Base-by-base conservation (phyloP, 2,888 invertebrate genomes). In the Spialia ferax region DNA sequence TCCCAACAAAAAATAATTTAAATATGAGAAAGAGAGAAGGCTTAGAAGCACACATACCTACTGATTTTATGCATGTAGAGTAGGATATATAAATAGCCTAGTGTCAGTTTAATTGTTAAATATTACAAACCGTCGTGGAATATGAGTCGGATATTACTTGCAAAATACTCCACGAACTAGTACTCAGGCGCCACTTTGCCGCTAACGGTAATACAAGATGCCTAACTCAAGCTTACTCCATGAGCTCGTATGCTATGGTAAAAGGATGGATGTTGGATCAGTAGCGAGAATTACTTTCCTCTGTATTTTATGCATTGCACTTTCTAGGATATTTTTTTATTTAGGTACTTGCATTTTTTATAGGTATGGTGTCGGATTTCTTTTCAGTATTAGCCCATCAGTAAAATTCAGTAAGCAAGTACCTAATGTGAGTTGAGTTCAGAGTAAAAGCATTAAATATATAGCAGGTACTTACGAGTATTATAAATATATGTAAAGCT, bases 181-280 rank as follows among this genome's bases (percentile, higher is more conserved):
- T 74, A 72, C 72, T 70, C 75, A 83, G 90, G 92, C 91, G 92
- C 91, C 91, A 81, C 77, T 77, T 79, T 74, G 85, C 76, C 79
- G 82, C 81, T 92, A 93, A 92, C 92, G 93, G 93, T 92, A 93
- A 91, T 88, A 89, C 92, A 81, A 91, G 88, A 86, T 89, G 85
- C 87, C 88, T 86, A 83, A 84, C 83, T 83, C 82, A 82, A 82
- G 84, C 84, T 82, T 76, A 83, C 81, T 82, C 78, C 80, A 79
- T 81, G 50, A 79, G 80, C 74, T 72, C 76, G 73, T 78, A 79
- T 79, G 81, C 76, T 75, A 76, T 77, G 74, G 78, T 76, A 78
- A 77, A 73, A 74, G 72, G 70, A 77, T 67, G 71, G 70, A 71
- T 71, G 71, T 70, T 69, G 70, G 71, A 73, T 69, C 29, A 68